Base-by-base conservation (phyloP, 64 coral and sea anemone species). In the Stylophora pistillata region DNA sequence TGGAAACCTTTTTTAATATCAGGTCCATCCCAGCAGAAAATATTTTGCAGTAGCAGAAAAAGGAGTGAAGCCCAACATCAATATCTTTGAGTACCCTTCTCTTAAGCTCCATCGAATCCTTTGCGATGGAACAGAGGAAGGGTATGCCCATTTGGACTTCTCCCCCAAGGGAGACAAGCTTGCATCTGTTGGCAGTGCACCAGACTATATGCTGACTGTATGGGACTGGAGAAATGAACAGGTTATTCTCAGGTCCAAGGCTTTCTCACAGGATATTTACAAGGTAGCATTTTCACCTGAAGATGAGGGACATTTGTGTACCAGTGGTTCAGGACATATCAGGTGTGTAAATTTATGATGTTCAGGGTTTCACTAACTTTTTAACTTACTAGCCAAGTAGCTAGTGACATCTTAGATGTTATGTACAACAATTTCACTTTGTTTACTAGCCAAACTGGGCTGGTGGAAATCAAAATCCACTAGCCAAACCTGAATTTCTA, bases 21-120 rank as follows among this genome's bases (percentile, higher is more conserved):
- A 99, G 97, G 87, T 99, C 15, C 97, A 99, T 76, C 97, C 97
- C 31, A 95, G 93, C 59, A 86, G 84, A 41, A 99, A 93, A 55
- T 99, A 99, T 85, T 99, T 99, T 95, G 97, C 97, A 74, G 97
- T 99, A 14, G 97, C 97, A 77, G 97, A 99, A 69, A 99, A 99
- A 92, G 97, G 97, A 10, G 53, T 85, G 31, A 90, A 92, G 72
- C 97, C 97, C 25, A 87, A 90, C 64, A 88, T 99, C 61, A 99
- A 99, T 66, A 99, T 99, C 32, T 99, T 89, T 91, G 97, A 99
- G 74, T 99, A 93, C 54, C 97, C 97, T 2, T 99, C 97, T 10
- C 86, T 99, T 6, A 99, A 99, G 72, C 87, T 99, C 33, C 85
- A 95, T 65, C 93, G 97, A 30, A 78, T 99, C 33, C 52, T 99